Conservation (phyloP, 2,113 vertebrate genomes). For the Stigmatopora nigra region DNA sequence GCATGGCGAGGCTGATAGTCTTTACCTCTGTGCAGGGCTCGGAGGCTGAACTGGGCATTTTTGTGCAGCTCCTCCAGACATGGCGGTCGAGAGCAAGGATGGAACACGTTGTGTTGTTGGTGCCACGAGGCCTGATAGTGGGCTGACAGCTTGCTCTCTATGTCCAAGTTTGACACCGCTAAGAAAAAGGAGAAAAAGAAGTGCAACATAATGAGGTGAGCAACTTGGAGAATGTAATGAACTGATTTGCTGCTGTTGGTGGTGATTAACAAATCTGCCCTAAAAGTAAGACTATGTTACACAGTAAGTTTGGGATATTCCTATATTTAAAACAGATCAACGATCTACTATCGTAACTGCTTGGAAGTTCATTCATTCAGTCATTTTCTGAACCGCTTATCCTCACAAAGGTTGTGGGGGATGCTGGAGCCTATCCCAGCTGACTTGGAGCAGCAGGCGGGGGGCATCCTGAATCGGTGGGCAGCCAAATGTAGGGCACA, state of each 20-base stretch:
- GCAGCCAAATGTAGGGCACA: not conserved
- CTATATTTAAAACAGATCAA: not conserved
- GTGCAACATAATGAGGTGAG: not conserved
- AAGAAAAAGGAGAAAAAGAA: conserved; percentile 19
- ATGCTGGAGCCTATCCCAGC: too few species aligned
- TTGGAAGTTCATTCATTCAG: too few species aligned
- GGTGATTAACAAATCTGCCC: too few species aligned
- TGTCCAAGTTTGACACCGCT: conserved; percentile 95
- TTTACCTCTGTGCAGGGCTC: conserved; percentile 83
- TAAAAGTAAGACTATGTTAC: too few species aligned
- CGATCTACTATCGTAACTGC: too few species aligned
- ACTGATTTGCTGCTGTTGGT: too few species aligned
- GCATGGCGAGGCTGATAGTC: not conserved
- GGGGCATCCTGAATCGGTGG: too few species aligned
- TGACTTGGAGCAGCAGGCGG: too few species aligned
- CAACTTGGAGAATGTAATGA: not conserved
- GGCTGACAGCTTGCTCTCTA: conserved; percentile 88
- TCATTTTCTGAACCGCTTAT: too few species aligned
- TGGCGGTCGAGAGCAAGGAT: conserved; percentile 80
- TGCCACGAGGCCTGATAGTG: conserved; percentile 91
- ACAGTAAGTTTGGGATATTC: not conserved
- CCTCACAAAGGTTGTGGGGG: too few species aligned
- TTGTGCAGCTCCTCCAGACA: conserved; percentile 90
- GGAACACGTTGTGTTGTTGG: conserved; percentile 90
- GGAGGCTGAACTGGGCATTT: conserved; percentile 83